Evolutionary conservation across 2,888 invertebrate species (phyloP).

Genomic region (Polylopha cassiicola): DNA sequence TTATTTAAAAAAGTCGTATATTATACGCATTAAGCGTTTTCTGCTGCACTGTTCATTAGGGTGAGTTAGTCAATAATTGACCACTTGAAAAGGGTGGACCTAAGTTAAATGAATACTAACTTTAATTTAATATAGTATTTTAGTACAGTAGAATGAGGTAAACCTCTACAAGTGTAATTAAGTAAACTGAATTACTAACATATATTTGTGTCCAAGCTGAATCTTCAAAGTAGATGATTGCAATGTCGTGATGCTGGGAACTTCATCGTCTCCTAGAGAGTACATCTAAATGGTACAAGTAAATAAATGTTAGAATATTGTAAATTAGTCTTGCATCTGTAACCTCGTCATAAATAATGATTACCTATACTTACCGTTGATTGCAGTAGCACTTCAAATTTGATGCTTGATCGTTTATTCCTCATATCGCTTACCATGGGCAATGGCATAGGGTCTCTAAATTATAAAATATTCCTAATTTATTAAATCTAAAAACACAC

Average conservation of each 20-base stretch:
- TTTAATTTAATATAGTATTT: no score
- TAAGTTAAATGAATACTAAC: no score
- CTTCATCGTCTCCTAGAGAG: slow-evolving; percentile 80
- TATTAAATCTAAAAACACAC: not conserved
- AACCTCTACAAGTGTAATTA: no score
- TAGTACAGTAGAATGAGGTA: no score
- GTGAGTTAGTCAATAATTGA: no score
- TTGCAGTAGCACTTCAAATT: slow-evolving; percentile 62
- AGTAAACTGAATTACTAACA: slow-evolving; percentile 39
- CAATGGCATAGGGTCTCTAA: slow-evolving; percentile 51
- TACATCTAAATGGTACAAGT: slow-evolving; percentile 66
- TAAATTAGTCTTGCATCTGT: no score
- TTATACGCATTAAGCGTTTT: no score
- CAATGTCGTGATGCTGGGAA: slow-evolving; percentile 82
- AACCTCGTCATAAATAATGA: no score
- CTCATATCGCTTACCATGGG: slow-evolving; percentile 73
- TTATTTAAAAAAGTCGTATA: no score
- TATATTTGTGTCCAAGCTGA: slow-evolving; percentile 44
- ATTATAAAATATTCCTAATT: slow-evolving; percentile 25
- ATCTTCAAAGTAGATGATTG: slow-evolving; percentile 78
- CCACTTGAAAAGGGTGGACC: no score
- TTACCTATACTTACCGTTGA: slow-evolving; percentile 75
- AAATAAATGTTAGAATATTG: slow-evolving; percentile 10
- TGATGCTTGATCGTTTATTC: slow-evolving; percentile 67
- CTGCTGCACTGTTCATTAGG: no score